phyloP scores from a whole-genome alignment of 2,888 invertebrate species.

The Amorpha juglandis region DNA sequence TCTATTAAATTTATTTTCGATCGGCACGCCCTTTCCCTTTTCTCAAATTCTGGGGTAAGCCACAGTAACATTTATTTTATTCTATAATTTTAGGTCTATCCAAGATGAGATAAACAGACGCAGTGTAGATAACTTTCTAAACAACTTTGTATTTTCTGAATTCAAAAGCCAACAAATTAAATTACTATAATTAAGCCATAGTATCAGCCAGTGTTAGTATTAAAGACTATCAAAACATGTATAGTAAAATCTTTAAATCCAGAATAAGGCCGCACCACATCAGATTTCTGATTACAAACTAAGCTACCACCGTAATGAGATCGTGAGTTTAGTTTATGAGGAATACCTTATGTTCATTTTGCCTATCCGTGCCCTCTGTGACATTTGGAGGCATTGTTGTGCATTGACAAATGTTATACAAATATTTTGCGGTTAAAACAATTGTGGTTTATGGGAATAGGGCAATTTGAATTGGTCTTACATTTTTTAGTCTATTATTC shows the following conservation, averaged over 20 bases:
- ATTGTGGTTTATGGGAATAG: constrained; percentile 10
- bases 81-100: no score
- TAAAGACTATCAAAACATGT: no score
- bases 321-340: constrained; percentile 54
- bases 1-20: no score
- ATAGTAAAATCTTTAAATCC: constrained; percentile 23
- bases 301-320: constrained; percentile 55
- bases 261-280: constrained; percentile 41
- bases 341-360: constrained; percentile 27
- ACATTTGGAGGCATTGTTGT: constrained; percentile 26
- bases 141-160: no score
- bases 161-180: no score
- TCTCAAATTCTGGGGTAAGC: no score
- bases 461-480: neutral
- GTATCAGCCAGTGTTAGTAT: no score
- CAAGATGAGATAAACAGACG: no score
- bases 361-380: constrained; percentile 18
- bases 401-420: constrained; percentile 26
- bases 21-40: no score
- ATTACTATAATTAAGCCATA: no score
- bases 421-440: constrained; percentile 16
- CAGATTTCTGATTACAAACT: constrained; percentile 53
- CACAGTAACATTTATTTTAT: no score
- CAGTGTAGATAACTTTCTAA: no score
- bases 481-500: neutral